Evolutionary conservation across 2,888 invertebrate genomes (phyloP).

Genomic region (Azorinus chamasolen): DNA sequence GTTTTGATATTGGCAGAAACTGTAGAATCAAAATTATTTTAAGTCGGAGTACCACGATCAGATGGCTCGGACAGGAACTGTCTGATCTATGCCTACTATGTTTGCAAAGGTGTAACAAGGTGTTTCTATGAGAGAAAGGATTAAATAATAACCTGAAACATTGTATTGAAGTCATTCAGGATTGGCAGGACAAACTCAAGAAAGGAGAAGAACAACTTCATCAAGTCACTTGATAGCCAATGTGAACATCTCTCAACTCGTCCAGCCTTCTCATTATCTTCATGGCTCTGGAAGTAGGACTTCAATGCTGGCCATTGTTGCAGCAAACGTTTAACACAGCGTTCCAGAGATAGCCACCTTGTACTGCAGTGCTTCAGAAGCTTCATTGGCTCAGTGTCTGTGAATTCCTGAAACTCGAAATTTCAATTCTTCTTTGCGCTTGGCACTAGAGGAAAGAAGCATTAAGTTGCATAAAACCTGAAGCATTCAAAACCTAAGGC

Average conservation of each 20-base stretch:
- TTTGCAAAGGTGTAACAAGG: no score
- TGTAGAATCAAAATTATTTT: no score
- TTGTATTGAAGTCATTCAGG: constrained; percentile 46
- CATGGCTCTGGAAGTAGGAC: constrained; percentile 50
- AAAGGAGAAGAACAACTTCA: constrained; percentile 35
- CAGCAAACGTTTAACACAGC: constrained; percentile 24
- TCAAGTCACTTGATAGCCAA: not conserved
- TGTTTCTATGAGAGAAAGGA: no score
- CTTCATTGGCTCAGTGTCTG: constrained; percentile 47
- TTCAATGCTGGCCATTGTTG: constrained; percentile 46
- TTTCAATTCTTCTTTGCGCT: constrained; percentile 45
- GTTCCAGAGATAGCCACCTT: constrained; percentile 41
- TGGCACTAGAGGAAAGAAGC: constrained; percentile 4
- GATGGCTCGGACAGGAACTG: no score
- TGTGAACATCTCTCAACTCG: constrained; percentile 17
- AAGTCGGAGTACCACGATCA: no score
- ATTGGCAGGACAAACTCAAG: constrained; percentile 33
- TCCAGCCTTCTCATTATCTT: constrained; percentile 41
- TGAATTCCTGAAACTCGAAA: constrained; percentile 47
- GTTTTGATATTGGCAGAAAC: no score
- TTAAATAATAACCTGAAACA: constrained; percentile 37
- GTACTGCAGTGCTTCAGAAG: constrained; percentile 50
- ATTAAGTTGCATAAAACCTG: no score
- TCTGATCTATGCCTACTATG: no score
- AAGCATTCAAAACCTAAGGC: no score